phyloP scores from a whole-genome alignment of 2,797 vertebrate species.

The Psittacula derbiana region DNA sequence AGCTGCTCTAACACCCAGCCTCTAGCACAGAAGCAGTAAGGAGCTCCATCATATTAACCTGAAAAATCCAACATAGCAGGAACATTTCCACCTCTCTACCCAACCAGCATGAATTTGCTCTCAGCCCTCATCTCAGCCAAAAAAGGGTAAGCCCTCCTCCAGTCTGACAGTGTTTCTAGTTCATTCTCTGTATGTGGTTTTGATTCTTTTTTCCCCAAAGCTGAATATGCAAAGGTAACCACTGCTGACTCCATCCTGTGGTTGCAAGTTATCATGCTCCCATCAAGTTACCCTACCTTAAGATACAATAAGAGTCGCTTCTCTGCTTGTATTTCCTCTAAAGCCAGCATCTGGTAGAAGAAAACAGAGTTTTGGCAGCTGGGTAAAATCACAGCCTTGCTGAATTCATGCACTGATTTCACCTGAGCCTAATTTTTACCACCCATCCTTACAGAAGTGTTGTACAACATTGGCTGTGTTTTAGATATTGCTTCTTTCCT shows the following conservation, averaged over 20 bases:
- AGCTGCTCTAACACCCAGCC: background rate
- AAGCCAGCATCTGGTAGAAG: background rate
- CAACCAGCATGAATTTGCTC: background rate
- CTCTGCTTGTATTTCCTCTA: background rate
- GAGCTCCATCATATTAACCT: background rate
- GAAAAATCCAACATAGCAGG: background rate
- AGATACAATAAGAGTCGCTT: background rate
- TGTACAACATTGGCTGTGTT: background rate
- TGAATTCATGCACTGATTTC: background rate
- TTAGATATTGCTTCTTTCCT: background rate
- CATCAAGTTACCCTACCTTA: background rate
- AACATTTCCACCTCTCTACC: background rate
- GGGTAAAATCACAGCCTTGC: background rate
- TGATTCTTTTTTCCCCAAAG: background rate
- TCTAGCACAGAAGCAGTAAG: background rate
- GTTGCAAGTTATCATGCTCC: background rate
- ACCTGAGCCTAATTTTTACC: background rate
- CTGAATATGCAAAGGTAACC: background rate
- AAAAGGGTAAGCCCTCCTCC: background rate
- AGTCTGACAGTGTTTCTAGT: background rate
- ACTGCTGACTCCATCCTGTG: background rate
- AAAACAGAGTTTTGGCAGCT: background rate
- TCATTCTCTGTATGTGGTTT: background rate
- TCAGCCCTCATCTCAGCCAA: background rate
- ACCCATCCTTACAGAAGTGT: background rate